Evolutionary conservation across 2,797 vertebrate species (phyloP), one percentile per base, ranked within the genome.

Genomic region (Enteromius trimaculatus): DNA sequence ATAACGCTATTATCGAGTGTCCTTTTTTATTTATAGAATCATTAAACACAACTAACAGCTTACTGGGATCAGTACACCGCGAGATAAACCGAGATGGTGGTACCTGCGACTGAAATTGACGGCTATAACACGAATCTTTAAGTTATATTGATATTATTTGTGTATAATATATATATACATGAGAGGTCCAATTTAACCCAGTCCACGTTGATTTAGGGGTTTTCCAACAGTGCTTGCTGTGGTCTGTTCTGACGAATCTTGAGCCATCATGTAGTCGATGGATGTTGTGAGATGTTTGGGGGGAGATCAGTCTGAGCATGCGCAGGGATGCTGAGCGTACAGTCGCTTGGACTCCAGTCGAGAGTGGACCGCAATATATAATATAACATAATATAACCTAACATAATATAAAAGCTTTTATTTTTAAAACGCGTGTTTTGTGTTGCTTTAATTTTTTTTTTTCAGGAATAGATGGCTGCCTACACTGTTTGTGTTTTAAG

Each of bases 311-410:
- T 53, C 51, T 53, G 75, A 70, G 81, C 81, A 83, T 83, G 81
- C 81, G 81, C 65, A 49, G 53, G 65, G 75, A 78, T 71, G 81
- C 81, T 83, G 75, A 62, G 23, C 21, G 2, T 58, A 39, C 39
- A 81, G 17, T 6, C 23, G 34, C 3, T 77, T 10, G 49, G 34
- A 10, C 23, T 58, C n/a, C 13, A 16, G 26, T 31, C 62, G 7
- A 16, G 60, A 29, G 47, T 69, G 29, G 77, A 76, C 39, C 1
- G 16, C 11, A 34, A 37, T 37, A 37, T 44, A 34, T 31, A 21
- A 66, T 65, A 29, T 26, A 58, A 77, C 44, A 29, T 51, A 47
- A 51, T 72, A 51, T 17, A 29, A 55, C n/a, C 53, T 19, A 37
- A 37, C 2, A 44, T 37, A 75, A 53, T 55, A 26, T 58, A 76